Conservation (phyloP, 2,797 vertebrate genomes). For the Mionectes olivaceus region DNA sequence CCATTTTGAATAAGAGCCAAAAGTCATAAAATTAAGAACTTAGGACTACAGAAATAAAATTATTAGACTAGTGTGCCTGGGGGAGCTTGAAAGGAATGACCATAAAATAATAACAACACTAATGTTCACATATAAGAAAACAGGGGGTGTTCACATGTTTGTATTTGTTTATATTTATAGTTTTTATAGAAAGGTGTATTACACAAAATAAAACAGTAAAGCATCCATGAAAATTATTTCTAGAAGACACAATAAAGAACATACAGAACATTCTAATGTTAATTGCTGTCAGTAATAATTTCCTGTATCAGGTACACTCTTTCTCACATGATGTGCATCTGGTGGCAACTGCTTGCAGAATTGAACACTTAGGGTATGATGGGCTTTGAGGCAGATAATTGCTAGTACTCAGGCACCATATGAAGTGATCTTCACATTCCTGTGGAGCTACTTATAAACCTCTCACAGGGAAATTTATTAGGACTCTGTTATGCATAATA, state of each 20-base stretch:
- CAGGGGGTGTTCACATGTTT: rapidly evolving
- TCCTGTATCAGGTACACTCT: background rate
- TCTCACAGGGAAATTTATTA: background rate
- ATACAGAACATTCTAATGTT: background rate
- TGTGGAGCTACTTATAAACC: background rate
- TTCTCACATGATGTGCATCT: background rate
- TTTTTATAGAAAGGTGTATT: background rate
- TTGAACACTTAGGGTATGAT: background rate
- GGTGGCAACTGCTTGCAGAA: background rate
- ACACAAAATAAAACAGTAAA: background rate
- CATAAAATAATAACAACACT: background rate
- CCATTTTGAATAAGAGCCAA: slow-evolving; percentile 26
- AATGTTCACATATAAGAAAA: background rate
- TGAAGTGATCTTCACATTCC: background rate
- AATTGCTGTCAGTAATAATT: background rate
- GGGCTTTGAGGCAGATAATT: background rate
- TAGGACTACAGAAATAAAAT: slow-evolving; percentile 36
- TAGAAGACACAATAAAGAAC: background rate
- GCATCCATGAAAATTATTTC: background rate
- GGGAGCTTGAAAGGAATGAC: slow-evolving; percentile 1
- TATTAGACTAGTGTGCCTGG: background rate
- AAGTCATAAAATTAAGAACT: slow-evolving; percentile 37
- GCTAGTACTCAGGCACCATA: background rate
- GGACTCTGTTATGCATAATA: background rate
- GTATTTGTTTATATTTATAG: background rate